Base-by-base conservation (phyloP, 2,113 vertebrate species). In the Choloepus hoffmanni region DNA sequence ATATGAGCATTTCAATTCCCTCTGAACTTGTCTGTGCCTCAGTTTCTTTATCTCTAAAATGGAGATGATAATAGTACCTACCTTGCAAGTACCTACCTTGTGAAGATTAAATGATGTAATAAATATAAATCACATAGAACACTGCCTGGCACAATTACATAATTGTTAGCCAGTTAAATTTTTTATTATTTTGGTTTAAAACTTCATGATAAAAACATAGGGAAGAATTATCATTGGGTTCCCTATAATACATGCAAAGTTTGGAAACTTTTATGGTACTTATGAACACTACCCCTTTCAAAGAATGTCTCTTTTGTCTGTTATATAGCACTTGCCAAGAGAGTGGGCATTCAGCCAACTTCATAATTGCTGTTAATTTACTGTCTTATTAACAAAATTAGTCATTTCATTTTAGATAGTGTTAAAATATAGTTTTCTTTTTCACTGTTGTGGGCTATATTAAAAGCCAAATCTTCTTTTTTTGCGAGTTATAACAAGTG, bases 371-470 rank as follows among this genome's bases (percentile, higher is more conserved):
- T 58, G 23, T 77, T 18, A 95, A 92, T 95, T 94, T 96, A 96
- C 93, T 95, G n/a, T 95, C 87, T 95, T 94, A 96, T 97, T 97
- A 97, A 82, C 84, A 95, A 82, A 79, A 95, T 85, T 96, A 96
- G 92, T 95, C 90, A 79, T 95, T 97, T 96, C 70, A 91, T 96
- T 97, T 97, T 89, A 89, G 67, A 94, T 58, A 79, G 24, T 95
- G 73, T 63, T 96, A 96, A 98, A 96, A 89, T 84, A 92, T 89
- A 95, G 84, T 43, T 97, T 89, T 78, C 24, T 60, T 90, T 36
- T 43, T 50, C 78, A 73, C 74, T 96, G 65, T 96, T 95, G 15
- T 67, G 84, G 18, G 23, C 65, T 78, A 23, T 86, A 33, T 83
- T 36, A 60, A 85, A 95, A 94, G 95, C 74, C 90, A 84, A 95